Evolutionary conservation across 2,888 invertebrate genomes (phyloP).

Genomic region (Oligia latruncula): DNA sequence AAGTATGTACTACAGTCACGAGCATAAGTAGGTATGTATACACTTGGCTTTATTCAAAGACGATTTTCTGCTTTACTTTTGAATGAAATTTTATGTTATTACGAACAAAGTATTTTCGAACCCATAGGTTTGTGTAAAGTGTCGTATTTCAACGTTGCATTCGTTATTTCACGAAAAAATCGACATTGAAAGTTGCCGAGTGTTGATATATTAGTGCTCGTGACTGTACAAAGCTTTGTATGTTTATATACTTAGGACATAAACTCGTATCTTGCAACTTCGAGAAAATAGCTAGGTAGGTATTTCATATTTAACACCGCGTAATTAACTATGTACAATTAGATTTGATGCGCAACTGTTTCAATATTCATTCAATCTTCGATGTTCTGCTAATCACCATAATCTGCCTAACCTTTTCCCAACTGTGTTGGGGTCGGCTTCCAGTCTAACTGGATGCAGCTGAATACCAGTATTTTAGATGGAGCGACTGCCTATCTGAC

Average conservation of each 20-base stretch:
- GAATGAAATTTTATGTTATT: too few species aligned
- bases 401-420: neutral
- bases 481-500: too few species aligned
- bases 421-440: neutral
- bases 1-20: neutral
- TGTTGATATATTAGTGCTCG: too few species aligned
- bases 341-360: slow-evolving; percentile 82
- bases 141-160: too few species aligned
- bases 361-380: slow-evolving; percentile 76
- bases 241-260: neutral
- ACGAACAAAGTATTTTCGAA: too few species aligned
- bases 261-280: neutral
- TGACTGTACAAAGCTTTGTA: neutral
- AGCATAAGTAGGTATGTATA: too few species aligned
- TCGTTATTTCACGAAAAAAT: too few species aligned
- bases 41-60: too few species aligned
- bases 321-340: slow-evolving; percentile 84
- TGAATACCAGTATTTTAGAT: too few species aligned
- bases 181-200: too few species aligned
- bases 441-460: neutral
- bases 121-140: too few species aligned
- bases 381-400: slow-evolving; percentile 15
- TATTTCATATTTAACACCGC: slow-evolving; percentile 68
- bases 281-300: neutral
- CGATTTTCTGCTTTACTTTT: too few species aligned